A percentile compares a stretch with the other conserved stretches of the same genome.
Evolutionary conservation across 1,140 invertebrate genomes (phyloP).

Genomic region (Anthonomus grandis): DNA sequence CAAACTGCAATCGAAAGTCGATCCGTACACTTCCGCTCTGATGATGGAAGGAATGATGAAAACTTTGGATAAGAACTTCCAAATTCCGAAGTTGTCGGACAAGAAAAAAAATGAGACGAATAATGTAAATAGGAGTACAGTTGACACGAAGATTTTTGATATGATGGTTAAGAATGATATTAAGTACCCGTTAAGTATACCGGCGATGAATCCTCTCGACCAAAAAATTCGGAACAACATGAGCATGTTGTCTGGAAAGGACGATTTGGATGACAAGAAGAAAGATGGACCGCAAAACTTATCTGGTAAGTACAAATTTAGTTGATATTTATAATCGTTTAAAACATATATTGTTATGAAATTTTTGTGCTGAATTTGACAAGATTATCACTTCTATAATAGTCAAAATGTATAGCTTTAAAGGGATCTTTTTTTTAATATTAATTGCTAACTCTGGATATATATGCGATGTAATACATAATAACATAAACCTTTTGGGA

Average conservation of each 20-base stretch:
- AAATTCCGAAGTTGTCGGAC: conserved; percentile 77
- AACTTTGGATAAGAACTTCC: conserved; percentile 77
- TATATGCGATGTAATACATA: not conserved
- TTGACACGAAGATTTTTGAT: conserved; percentile 41
- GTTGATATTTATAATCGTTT: too few relatives aligned
- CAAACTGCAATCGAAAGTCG: conserved; percentile 54
- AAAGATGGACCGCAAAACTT: conserved; percentile 33
- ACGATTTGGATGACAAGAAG: conserved; percentile 22
- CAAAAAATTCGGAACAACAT: conserved; percentile 42
- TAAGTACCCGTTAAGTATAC: conserved; percentile 41
- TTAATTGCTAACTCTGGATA: not conserved
- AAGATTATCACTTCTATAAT: too few relatives aligned
- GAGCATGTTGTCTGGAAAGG: conserved; percentile 31
- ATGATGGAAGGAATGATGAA: conserved; percentile 73
- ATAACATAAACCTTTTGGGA: not conserved
- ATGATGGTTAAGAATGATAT: conserved; percentile 40
- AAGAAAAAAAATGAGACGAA: conserved; percentile 34
- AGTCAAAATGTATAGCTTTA: too few relatives aligned
- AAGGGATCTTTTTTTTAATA: conserved; percentile 1
- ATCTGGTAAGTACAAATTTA: conserved; percentile 28
- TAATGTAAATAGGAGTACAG: conserved; percentile 30
- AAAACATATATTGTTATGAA: too few relatives aligned
- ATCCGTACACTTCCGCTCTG: conserved; percentile 52
- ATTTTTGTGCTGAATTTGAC: too few relatives aligned
- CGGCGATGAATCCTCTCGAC: conserved; percentile 42